Percentiles rank a stretch among this genome's conserved stretches.
Evolutionary conservation across 2,888 invertebrate genomes (phyloP).

Genomic region (Anorthoa munda): DNA sequence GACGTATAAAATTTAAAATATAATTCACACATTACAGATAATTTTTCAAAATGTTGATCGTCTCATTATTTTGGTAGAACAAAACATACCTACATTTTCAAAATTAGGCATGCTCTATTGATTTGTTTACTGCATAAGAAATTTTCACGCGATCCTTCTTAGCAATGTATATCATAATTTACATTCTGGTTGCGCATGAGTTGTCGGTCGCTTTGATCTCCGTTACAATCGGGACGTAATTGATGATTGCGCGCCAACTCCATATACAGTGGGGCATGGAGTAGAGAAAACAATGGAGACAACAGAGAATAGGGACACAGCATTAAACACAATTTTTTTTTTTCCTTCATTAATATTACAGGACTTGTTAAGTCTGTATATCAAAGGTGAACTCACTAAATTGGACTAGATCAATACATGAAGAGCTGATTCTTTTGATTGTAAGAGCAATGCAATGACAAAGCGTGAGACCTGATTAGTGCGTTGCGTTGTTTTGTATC

Average conservation of each 20-base stretch:
- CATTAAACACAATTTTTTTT: neutral
- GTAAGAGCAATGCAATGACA: too few species aligned
- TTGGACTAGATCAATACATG: too few species aligned
- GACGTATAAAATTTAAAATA: too few species aligned
- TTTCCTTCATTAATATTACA: neutral
- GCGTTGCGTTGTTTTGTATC: too few species aligned
- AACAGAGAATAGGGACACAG: neutral
- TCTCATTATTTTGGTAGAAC: slow-evolving; percentile 4
- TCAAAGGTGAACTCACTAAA: too few species aligned
- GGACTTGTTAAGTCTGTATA: neutral
- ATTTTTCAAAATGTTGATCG: neutral
- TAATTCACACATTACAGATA: neutral
- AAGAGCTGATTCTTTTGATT: too few species aligned
- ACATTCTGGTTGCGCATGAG: slow-evolving; percentile 82
- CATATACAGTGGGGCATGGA: slow-evolving; percentile 74
- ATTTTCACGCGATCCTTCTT: slow-evolving; percentile 73
- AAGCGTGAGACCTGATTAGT: too few species aligned
- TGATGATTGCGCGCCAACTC: slow-evolving; percentile 84
- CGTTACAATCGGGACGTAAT: slow-evolving; percentile 88
- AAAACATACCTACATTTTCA: slow-evolving; percentile 8
- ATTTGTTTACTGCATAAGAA: slow-evolving; percentile 50
- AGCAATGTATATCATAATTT: slow-evolving; percentile 81
- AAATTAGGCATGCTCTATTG: slow-evolving; percentile 49
- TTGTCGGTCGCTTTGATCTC: slow-evolving; percentile 87
- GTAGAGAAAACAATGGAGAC: slow-evolving; percentile 18